phyloP scores from a whole-genome alignment of 2,797 vertebrate genomes.

The Argentina silus region DNA sequence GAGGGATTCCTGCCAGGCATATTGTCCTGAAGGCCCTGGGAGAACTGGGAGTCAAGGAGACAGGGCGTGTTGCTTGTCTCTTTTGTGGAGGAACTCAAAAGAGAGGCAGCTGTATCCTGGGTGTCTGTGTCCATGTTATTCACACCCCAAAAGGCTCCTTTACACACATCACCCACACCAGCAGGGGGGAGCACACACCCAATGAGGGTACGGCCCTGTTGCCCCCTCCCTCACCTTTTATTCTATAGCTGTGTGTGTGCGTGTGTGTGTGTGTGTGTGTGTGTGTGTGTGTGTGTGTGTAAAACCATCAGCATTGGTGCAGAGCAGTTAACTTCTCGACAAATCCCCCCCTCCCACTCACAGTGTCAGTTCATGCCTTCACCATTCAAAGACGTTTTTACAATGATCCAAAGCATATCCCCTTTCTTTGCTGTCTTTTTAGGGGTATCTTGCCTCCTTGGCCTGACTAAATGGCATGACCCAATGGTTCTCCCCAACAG shows the following conservation, averaged over 20 bases:
- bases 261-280: conserved; percentile 5
- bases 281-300: conserved; percentile 5
- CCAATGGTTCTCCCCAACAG: conserved; percentile 38
- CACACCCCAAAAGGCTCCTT: conserved; percentile 67
- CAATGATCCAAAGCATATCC: conserved; percentile 30
- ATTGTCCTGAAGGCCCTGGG: conserved; percentile 33
- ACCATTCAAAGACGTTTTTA: conserved; percentile 29
- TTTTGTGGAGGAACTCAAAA: conserved; percentile 37
- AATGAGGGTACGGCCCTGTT: conserved; percentile 41
- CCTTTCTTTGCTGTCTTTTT: conserved; percentile 37
- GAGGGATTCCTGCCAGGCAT: conserved; percentile 33
- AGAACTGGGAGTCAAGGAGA: conserved; percentile 37
- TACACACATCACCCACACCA: conserved; percentile 51
- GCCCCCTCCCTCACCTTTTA: conserved; percentile 20
- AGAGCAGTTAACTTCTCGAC: conserved; percentile 35
- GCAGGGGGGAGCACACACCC: conserved; percentile 51
- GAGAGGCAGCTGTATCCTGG: conserved; percentile 66
- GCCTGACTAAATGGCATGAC: conserved; percentile 34
- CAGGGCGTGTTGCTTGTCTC: conserved; percentile 39
- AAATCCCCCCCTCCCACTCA: conserved; percentile 23
- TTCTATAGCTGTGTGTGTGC: neutral
- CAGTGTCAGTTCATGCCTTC: conserved; percentile 28
- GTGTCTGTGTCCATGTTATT: conserved; percentile 59
- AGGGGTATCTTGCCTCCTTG: conserved; percentile 22
- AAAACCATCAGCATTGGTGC: conserved; percentile 34